Conservation (phyloP, 2,797 vertebrate species). For the Steatocranus sp. region DNA sequence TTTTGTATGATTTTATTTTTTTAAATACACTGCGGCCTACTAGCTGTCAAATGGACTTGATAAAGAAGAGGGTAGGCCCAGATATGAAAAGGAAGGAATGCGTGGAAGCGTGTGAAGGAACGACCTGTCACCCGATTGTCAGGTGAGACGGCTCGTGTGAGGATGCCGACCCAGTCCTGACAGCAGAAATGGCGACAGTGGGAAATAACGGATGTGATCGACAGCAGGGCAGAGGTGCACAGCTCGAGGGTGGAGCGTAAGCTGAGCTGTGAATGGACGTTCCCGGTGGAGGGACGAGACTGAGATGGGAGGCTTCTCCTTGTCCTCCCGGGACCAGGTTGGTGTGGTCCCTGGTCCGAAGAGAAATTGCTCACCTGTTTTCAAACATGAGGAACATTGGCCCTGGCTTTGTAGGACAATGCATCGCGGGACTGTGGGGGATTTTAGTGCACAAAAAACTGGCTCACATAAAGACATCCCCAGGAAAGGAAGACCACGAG, state of each 20-base stretch:
- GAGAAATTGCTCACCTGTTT: background rate
- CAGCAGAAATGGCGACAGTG: background rate
- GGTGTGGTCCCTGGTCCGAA: accelerated
- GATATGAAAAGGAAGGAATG: background rate
- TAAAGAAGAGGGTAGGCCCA: background rate
- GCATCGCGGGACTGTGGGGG: background rate
- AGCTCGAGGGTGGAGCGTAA: background rate
- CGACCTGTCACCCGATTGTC: background rate
- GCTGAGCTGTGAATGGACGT: background rate
- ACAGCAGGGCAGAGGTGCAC: background rate
- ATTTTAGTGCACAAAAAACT: background rate
- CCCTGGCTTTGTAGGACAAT: background rate
- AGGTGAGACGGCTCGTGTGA: background rate
- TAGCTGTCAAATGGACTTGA: background rate
- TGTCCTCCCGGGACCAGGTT: background rate
- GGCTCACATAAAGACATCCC: background rate
- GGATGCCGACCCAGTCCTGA: background rate
- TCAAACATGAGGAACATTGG: background rate
- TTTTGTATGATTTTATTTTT: background rate
- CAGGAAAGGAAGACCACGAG: background rate
- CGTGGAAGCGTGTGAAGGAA: background rate
- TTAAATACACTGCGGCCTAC: accelerated
- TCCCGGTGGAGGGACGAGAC: accelerated
- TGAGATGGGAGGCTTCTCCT: background rate
- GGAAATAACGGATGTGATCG: background rate